Evolutionary conservation across 1,140 invertebrate species (phyloP).

Genomic region (Drosophila orosa): DNA sequence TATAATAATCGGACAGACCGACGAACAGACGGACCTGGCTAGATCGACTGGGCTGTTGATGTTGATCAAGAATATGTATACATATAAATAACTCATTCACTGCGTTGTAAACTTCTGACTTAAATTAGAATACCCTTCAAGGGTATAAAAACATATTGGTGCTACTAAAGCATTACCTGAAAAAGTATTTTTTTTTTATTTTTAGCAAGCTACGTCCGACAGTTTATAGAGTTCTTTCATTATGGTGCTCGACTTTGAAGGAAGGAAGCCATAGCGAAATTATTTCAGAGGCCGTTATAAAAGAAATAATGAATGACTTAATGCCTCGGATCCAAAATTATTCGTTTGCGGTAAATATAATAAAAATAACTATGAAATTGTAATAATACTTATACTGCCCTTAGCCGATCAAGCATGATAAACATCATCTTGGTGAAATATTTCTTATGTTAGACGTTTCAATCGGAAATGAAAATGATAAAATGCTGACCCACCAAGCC

Average conservation of each 20-base stretch:
- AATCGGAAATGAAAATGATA: neutral
- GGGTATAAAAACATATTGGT: too few relatives aligned
- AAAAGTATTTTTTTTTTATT: constrained; percentile 1
- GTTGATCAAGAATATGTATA: too few relatives aligned
- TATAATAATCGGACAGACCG: too few relatives aligned
- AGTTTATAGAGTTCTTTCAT: constrained; percentile 29
- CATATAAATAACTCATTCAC: too few relatives aligned
- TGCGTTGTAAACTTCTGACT: too few relatives aligned
- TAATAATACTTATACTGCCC: neutral
- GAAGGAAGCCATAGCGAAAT: constrained; percentile 57
- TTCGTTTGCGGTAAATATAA: constrained; percentile 21
- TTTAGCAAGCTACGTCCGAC: constrained; percentile 39
- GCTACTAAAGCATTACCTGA: neutral
- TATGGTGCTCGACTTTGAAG: constrained; percentile 43
- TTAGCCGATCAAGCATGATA: neutral
- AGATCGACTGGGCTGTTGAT: too few relatives aligned
- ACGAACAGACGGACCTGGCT: neutral
- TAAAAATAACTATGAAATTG: neutral
- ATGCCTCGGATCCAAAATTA: neutral
- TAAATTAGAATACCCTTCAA: too few relatives aligned
- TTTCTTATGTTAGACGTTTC: neutral
- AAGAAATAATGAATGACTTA: constrained; percentile 42
- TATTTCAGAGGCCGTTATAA: constrained; percentile 38
- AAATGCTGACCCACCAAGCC: constrained; percentile 20
- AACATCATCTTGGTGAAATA: neutral